Evolutionary conservation across 2,113 vertebrate genomes (phyloP).

Genomic region (Rattus rattus): DNA sequence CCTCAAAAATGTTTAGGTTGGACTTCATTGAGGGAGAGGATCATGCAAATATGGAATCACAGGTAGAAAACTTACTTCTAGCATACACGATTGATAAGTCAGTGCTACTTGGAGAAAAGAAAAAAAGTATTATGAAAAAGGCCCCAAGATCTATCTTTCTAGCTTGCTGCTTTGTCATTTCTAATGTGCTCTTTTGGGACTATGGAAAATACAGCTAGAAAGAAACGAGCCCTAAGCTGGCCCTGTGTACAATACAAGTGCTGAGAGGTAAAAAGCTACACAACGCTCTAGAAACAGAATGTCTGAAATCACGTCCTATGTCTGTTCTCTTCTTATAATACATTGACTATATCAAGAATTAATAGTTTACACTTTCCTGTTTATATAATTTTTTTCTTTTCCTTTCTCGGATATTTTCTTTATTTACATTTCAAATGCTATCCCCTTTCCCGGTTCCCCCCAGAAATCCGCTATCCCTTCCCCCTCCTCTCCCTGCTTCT

Average conservation of each 20-base stretch:
- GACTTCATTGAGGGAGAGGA: rapidly evolving
- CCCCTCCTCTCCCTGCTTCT: too few relatives aligned
- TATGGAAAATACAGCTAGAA: background rate
- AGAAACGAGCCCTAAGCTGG: background rate
- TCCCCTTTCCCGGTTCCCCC: too few relatives aligned
- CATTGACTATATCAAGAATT: background rate
- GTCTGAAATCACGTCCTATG: background rate
- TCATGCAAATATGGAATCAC: background rate
- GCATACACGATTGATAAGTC: background rate
- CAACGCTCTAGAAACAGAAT: background rate
- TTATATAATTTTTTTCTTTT: background rate
- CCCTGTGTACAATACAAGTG: background rate
- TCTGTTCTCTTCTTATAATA: background rate
- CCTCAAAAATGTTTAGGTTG: background rate
- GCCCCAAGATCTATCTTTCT: background rate
- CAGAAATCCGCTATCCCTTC: too few relatives aligned
- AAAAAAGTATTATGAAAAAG: background rate
- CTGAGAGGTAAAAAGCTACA: background rate
- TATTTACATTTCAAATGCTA: too few relatives aligned
- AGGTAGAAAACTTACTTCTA: background rate
- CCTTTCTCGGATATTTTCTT: too few relatives aligned
- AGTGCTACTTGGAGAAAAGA: background rate
- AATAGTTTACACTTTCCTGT: background rate
- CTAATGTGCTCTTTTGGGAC: background rate
- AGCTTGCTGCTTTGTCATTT: background rate